phyloP scores from a whole-genome alignment of 2,797 vertebrate genomes.

The Heteromormyrus szaboi region DNA sequence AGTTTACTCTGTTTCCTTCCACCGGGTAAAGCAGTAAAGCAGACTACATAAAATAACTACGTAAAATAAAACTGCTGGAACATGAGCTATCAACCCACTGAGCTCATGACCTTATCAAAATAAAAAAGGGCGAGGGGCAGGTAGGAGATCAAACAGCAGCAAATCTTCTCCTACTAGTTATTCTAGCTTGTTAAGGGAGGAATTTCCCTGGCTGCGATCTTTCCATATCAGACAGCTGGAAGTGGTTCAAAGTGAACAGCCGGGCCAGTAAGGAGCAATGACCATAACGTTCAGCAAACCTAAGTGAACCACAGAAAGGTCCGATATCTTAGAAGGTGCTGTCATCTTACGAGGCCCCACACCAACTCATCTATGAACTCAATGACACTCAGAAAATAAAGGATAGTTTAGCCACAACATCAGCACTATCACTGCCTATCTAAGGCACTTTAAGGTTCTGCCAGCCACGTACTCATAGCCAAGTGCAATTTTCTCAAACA shows the following conservation, averaged over 20 bases:
- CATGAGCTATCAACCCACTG: background rate
- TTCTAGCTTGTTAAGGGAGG: background rate
- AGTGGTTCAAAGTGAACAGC: background rate
- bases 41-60: background rate
- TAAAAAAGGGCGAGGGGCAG: background rate
- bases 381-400: background rate
- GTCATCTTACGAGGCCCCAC: background rate
- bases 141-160: background rate
- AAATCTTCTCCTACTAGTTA: background rate
- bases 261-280: background rate
- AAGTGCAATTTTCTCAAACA: background rate
- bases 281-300: background rate
- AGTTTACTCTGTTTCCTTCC: background rate
- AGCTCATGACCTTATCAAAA: background rate
- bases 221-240: background rate
- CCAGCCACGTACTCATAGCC: background rate
- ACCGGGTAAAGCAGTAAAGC: background rate
- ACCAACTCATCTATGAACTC: background rate
- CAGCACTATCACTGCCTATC: background rate
- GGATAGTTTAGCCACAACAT: background rate
- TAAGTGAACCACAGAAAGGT: background rate
- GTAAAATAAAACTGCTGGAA: background rate
- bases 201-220: background rate
- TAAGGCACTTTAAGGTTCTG: background rate
- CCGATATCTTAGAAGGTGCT: background rate